phyloP scores from a whole-genome alignment of 2,113 vertebrate genomes.

The Zootoca vivipara region DNA sequence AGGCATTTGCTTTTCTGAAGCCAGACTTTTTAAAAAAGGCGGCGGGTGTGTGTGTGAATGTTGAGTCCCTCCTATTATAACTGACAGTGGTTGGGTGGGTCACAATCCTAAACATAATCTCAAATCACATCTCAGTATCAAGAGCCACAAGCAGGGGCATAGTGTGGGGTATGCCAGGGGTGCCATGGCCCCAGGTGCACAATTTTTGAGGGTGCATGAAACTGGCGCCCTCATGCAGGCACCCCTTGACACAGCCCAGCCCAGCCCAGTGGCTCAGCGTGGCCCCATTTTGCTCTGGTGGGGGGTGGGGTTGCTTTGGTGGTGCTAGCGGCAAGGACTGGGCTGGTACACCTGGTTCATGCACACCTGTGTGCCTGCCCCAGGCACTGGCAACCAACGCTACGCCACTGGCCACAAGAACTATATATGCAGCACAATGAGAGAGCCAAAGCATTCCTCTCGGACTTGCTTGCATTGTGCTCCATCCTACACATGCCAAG shows the following conservation, averaged over 20 bases:
- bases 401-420: background rate
- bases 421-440: background rate
- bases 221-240: no score
- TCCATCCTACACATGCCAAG: background rate
- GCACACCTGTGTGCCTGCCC: no score
- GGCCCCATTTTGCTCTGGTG: no score
- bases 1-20: slow-evolving; percentile 56
- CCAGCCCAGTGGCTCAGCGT: no score
- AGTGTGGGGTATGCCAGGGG: no score
- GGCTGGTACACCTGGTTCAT: no score
- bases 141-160: background rate
- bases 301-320: no score
- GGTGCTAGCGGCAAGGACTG: no score
- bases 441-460: background rate
- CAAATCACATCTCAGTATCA: slow-evolving; percentile 17
- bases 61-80: background rate
- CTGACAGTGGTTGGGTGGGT: background rate
- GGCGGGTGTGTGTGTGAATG: fast-evolving
- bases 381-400: no score
- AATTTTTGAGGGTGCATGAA: no score
- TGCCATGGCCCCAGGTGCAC: no score
- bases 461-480: background rate
- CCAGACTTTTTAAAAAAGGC: slow-evolving; percentile 11
- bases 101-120: background rate
- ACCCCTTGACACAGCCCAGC: no score